Base-by-base conservation (phyloP, 2,888 invertebrate genomes). In the Noctua fimbriata region DNA sequence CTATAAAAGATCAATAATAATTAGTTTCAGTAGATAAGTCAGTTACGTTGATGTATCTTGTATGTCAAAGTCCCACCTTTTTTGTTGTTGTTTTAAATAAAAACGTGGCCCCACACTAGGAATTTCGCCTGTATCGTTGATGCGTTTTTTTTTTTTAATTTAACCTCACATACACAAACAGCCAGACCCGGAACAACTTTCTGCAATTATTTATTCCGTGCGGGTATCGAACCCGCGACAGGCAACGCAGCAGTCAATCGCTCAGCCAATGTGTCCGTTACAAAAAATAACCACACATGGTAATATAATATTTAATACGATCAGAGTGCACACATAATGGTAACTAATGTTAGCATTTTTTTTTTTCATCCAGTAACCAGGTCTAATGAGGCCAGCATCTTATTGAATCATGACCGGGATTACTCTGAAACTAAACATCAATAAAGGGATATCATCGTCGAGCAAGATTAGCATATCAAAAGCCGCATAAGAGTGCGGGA, bases 391-490 rank as follows among this genome's bases (percentile, higher is more conserved):
- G 18, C 69, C 21, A 71, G 66, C 58, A 58, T 5, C 14, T 28
- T 36, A 65, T 41, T 44, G 3, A 10, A 75, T 32, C 21, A 47
- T 24, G 58, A 21, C 18, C n/a, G 47, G 41, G 44, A 70, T 55
- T 49, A 44, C n/a, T 18, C n/a, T n/a, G 2, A 32, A 63, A 28
- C 28, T 1, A 63, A 18, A 9, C 18, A n/a, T 58, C n/a, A 32
- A 32, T 28, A 63, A 18, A 63, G 60, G 67, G 32, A 70, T 78
- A 49, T 63, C 72, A 44, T 44, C 10, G 52, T 14, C 63, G 69
- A 73, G 76, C 60, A 70, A 81, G 82, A 88, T 88, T 87, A 87
- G 74, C 84, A 86, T 88, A 84, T 87, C 83, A 86, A 88, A 87
- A 84, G 78, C 82, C 81, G 66, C 73, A 70, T 63, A 63, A 32